A percentile compares a stretch with the other conserved stretches of the same genome.
These are phyloP conservation scores for Acronicta aceris DNA, from an alignment of 2,888 invertebrate species.

Conservation along the genomic window DNA sequence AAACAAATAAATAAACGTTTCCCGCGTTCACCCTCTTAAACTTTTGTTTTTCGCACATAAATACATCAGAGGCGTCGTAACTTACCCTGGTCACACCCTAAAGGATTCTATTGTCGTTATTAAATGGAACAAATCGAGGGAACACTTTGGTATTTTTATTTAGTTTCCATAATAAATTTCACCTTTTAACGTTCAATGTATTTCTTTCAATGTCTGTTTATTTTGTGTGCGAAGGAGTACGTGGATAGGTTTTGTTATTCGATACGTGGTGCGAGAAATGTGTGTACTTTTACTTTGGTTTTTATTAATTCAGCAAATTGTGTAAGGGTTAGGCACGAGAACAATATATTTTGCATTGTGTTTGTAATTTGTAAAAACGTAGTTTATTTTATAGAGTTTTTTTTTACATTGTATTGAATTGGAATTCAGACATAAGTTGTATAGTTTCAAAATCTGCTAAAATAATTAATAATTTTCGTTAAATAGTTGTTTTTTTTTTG, in stretches of 20 bases:
- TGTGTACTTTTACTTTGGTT: neutral
- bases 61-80: slow-evolving; percentile 57
- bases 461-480: too few species aligned
- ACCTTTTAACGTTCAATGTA: slow-evolving; percentile 48
- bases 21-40: slow-evolving; percentile 47
- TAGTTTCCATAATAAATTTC: slow-evolving; percentile 64
- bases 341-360: too few species aligned
- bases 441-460: too few species aligned
- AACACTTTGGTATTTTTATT: slow-evolving; percentile 66
- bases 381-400: neutral
- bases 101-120: slow-evolving; percentile 68
- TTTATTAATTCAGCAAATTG: neutral
- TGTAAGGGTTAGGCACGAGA: too few species aligned
- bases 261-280: neutral
- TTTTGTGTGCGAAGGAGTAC: slow-evolving; percentile 28
- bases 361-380: too few species aligned
- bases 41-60: slow-evolving; percentile 60
- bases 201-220: slow-evolving; percentile 39
- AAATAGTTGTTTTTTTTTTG: too few species aligned
- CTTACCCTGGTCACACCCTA: slow-evolving; percentile 62
- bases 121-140: slow-evolving; percentile 72
- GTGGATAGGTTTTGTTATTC: slow-evolving; percentile 27
- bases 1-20: slow-evolving; percentile 52
- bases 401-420: too few species aligned
- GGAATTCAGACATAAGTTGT: too few species aligned